A percentile compares a stretch with the other conserved stretches of the same genome.
phyloP scores from a whole-genome alignment of 2,113 vertebrate genomes.

The Indicator indicator region DNA sequence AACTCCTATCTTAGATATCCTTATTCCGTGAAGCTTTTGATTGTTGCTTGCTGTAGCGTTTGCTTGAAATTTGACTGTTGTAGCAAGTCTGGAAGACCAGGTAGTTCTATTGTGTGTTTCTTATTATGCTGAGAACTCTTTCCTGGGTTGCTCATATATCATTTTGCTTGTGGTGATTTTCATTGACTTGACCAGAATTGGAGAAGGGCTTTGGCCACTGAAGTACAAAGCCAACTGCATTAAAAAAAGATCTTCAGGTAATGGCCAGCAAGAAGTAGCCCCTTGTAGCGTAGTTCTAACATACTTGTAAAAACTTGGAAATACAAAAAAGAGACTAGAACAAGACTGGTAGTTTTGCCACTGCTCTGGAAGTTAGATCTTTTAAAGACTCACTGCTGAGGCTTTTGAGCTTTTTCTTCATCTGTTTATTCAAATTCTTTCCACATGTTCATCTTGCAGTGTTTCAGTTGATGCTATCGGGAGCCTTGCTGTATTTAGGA shows the following conservation, averaged over 20 bases:
- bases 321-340: neutral
- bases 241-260: neutral
- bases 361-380: neutral
- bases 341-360: neutral
- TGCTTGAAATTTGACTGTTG: neutral
- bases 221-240: neutral
- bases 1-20: neutral
- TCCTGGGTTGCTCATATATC: fast-evolving
- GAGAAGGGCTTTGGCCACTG: neutral
- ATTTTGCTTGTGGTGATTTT: neutral
- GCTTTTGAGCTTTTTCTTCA: neutral
- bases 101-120: neutral
- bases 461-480: neutral
- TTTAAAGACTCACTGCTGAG: neutral
- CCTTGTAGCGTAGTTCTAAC: neutral
- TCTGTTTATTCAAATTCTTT: neutral
- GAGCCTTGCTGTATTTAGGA: neutral
- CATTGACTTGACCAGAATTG: neutral
- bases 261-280: neutral
- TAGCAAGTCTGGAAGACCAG: neutral
- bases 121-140: neutral
- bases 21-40: neutral
- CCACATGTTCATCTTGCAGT: neutral
- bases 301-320: neutral
- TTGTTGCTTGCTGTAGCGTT: neutral